Percentiles rank a stretch among this genome's conserved stretches.
Conservation (phyloP, 2,888 invertebrate species). For the Pimpla rufipes region DNA sequence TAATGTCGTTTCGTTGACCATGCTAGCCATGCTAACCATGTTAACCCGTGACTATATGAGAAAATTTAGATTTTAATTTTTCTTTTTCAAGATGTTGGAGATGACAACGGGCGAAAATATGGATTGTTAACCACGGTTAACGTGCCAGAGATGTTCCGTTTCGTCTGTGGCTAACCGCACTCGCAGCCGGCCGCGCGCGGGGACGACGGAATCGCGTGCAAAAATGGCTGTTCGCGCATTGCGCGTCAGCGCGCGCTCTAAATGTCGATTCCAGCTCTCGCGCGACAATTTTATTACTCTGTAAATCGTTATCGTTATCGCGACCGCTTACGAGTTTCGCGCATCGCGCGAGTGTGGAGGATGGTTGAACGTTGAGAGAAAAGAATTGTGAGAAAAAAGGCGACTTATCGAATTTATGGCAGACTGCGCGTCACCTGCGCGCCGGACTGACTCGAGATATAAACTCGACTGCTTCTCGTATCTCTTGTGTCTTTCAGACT, state of each 20-base stretch:
- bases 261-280: slow-evolving; percentile 28
- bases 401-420: slow-evolving; percentile 81
- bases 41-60: background rate
- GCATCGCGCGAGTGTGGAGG: background rate
- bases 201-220: background rate
- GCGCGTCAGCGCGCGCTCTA: background rate
- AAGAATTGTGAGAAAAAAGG: slow-evolving; percentile 45
- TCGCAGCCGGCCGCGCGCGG: background rate
- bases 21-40: background rate
- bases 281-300: slow-evolving; percentile 63
- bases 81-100: background rate
- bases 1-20: background rate
- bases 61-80: background rate
- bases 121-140: background rate
- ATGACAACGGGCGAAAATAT: background rate
- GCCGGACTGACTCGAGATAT: slow-evolving; percentile 59
- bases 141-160: background rate
- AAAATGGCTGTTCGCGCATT: background rate
- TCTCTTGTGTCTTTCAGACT: slow-evolving; percentile 43
- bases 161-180: background rate
- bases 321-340: slow-evolving; percentile 52
- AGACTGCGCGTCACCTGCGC: slow-evolving; percentile 81
- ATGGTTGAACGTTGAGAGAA: slow-evolving; percentile 33
- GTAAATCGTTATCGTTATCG: slow-evolving; percentile 77
- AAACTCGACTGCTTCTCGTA: slow-evolving; percentile 47